These are phyloP conservation scores for Amphiura filiformis DNA, from an alignment of 35 echinoderm and acorn worm species.

Conservation along the genomic window DNA sequence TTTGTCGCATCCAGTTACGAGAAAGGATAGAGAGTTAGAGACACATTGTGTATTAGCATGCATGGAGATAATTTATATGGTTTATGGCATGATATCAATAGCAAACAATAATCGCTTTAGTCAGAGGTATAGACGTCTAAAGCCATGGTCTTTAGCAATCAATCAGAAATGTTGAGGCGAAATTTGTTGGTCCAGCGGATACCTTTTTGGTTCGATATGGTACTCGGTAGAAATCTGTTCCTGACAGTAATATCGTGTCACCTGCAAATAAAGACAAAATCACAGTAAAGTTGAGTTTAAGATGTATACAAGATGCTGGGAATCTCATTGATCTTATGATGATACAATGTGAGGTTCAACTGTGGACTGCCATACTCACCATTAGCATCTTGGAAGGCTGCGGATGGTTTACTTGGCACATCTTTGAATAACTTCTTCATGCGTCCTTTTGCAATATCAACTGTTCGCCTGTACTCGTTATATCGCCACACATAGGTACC, in stretches of 20 bases:
- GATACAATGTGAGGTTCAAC: neutral
- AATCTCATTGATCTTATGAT: neutral
- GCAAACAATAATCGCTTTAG: too few relatives aligned
- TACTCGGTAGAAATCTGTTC: neutral
- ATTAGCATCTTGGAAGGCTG: neutral
- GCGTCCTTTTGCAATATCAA: neutral
- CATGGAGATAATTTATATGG: too few relatives aligned
- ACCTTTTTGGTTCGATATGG: neutral
- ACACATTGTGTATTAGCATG: too few relatives aligned
- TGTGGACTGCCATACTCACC: neutral
- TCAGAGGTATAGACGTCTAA: too few relatives aligned
- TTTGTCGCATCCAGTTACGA: too few relatives aligned
- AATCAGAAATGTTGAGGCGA: neutral
- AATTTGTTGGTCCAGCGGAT: neutral
- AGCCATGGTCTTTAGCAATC: too few relatives aligned
- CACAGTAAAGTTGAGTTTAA: too few relatives aligned
- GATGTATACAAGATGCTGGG: neutral
- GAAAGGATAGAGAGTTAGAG: too few relatives aligned
- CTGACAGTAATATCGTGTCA: neutral
- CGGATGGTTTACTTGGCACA: neutral
- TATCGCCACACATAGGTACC: neutral
- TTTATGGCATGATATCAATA: too few relatives aligned
- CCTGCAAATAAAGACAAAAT: neutral
- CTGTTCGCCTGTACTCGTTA: neutral
- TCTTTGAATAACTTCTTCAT: neutral